phyloP scores from a whole-genome alignment of 1,140 invertebrate genomes.

The Drosophila bifasciata region DNA sequence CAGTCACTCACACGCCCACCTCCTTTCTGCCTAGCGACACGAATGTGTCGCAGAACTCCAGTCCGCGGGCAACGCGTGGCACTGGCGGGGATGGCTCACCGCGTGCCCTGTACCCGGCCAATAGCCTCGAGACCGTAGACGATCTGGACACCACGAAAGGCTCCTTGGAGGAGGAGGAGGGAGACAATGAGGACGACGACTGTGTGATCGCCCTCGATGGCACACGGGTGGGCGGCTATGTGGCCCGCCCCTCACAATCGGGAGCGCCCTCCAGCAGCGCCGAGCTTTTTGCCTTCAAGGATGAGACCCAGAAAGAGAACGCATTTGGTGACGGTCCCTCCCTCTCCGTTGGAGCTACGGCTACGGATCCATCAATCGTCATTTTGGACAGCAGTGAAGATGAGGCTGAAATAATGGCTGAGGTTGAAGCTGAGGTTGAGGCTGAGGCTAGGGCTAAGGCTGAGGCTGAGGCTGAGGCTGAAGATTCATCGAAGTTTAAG shows the following conservation, averaged over 20 bases:
- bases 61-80: constrained; percentile 41
- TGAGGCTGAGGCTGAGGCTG: background rate
- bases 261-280: constrained; percentile 53
- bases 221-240: constrained; percentile 67
- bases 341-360: constrained; percentile 54
- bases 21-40: constrained; percentile 70
- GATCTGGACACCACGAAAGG: constrained; percentile 69
- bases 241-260: constrained; percentile 39
- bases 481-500: background rate
- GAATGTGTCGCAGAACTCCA: constrained; percentile 63
- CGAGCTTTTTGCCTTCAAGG: constrained; percentile 64
- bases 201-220: constrained; percentile 67
- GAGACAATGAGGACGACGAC: constrained; percentile 59
- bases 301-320: constrained; percentile 32
- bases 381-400: constrained; percentile 49
- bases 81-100: constrained; percentile 29
- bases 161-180: constrained; percentile 64
- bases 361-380: constrained; percentile 46
- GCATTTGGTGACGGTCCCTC: background rate
- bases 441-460: too few relatives aligned
- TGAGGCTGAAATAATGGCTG: background rate
- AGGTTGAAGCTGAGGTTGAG: background rate
- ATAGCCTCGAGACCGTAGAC: constrained; percentile 64
- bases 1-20: constrained; percentile 62
- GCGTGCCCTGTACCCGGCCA: constrained; percentile 56